Evolutionary conservation across 2,888 invertebrate species (phyloP), one percentile per base, ranked within the genome.

Genomic region (Macrosoma leucophasiata): DNA sequence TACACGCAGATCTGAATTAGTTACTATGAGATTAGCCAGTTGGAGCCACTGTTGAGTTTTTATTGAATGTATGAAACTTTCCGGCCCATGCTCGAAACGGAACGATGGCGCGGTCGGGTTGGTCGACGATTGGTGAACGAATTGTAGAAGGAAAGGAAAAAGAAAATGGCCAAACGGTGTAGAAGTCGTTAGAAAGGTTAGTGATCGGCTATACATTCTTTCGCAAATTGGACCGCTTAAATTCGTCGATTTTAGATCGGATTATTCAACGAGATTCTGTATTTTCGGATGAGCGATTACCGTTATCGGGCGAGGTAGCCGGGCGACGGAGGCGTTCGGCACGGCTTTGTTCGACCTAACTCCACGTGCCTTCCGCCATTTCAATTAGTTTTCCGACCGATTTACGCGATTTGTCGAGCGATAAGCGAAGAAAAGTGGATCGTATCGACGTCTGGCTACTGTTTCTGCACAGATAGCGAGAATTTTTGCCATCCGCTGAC

Each of bases 291-390:
- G 28, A 39, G 41, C 45, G 43, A 52, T 53, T 56, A 59, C 59
- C 55, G 58, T 61, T 60, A 67, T 62, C 65, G 63, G 53, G 59
- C 52, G 55, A 59, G 59, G 54, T 49, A 53, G 51, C 38, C 50
- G 53, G 54, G 57, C 52, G 58, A 53, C 61, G 57, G 51, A 62
- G 59, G 63, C 56, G 61, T 62, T 60, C 64, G 67, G 67, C 64
- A 62, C 61, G 70, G 70, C 82, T 82, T 84, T 84, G 84, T 84
- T 84, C 82, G 82, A 62, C 55, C 60, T 62, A 68, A 71, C 73
- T 84, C 84, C 84, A 84, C 84, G 84, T 84, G 84, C 84, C 78
- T 68, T 75, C 79, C 81, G 78, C 79, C 77, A 79, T 79, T 81
- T 75, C 62, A 46, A 49, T 43, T 52, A 37, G 40, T 52, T 56